These are phyloP conservation scores for Phymanthus crucifer DNA, from an alignment of 92 coral and sea anemone species.

Conservation along the genomic window DNA sequence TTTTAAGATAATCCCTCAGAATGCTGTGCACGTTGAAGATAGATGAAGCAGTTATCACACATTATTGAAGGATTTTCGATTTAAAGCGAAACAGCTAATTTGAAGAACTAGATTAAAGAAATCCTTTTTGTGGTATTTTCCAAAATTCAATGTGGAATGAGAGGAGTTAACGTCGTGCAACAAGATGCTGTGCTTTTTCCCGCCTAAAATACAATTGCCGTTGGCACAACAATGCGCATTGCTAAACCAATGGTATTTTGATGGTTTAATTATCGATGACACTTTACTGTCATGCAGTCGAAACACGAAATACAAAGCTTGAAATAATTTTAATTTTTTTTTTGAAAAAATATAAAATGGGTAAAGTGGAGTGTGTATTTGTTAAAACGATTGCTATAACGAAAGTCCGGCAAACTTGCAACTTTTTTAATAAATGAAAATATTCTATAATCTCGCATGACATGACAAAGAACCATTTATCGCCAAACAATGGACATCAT, in stretches of 20 bases:
- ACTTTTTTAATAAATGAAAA: not conserved
- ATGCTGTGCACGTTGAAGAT: not conserved
- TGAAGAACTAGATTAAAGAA: not conserved
- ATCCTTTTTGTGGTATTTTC: not conserved
- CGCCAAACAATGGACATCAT: constrained; percentile 20
- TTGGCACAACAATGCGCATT: constrained; percentile 1
- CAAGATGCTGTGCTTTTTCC: not conserved
- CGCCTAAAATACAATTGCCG: constrained; percentile 9
- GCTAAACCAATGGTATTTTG: not conserved
- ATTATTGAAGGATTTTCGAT: not conserved
- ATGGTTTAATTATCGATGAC: not conserved
- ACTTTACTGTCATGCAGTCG: not conserved
- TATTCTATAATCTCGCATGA: not conserved
- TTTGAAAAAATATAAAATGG: not conserved
- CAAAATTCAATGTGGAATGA: not conserved
- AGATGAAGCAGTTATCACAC: not conserved
- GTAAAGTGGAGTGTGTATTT: not conserved
- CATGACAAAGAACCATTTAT: not conserved
- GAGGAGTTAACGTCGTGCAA: not conserved
- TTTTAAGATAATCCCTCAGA: not conserved
- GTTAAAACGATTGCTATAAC: not conserved
- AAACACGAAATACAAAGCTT: not conserved
- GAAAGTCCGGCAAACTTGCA: not conserved
- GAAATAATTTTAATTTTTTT: not conserved
- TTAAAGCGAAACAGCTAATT: not conserved